Evolutionary conservation across 2,113 vertebrate genomes (phyloP).

Genomic region (Leptobrachium leishanense): DNA sequence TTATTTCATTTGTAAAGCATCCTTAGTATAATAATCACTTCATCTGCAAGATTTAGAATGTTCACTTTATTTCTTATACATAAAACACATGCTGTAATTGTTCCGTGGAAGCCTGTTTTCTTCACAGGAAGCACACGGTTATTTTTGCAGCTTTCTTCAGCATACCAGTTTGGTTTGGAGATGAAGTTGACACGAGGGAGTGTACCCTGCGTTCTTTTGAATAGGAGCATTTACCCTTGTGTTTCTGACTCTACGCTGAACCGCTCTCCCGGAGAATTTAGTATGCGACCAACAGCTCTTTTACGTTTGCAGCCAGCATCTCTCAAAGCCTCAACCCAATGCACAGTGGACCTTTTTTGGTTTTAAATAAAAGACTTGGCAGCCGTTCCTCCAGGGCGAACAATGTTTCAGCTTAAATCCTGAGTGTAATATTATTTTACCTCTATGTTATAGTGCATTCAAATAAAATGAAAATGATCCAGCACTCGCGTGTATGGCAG

Average conservation of each 20-base stretch:
- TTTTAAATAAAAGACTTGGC: background rate
- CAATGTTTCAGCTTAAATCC: background rate
- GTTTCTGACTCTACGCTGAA: conserved; percentile 4
- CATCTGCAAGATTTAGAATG: conserved; percentile 10
- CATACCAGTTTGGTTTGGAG: conserved; percentile 17
- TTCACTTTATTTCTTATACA: conserved; percentile 18
- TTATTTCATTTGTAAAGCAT: conserved; percentile 19
- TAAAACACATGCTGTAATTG: conserved; percentile 30
- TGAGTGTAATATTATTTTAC: no score
- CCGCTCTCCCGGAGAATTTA: background rate
- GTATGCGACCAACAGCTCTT: background rate
- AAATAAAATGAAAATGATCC: no score
- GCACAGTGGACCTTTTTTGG: background rate
- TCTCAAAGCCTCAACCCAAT: background rate
- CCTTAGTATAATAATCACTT: conserved; percentile 29
- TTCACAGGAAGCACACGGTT: conserved; percentile 10
- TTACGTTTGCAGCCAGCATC: background rate
- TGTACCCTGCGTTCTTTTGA: background rate
- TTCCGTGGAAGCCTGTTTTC: conserved; percentile 11
- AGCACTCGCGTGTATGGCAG: no score
- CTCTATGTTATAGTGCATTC: no score
- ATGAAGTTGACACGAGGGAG: conserved; percentile 6
- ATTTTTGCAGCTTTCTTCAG: conserved; percentile 14
- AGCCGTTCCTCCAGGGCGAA: background rate
- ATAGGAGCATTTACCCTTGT: conserved; percentile 8